Percentiles rank a stretch among this genome's conserved stretches.
Conservation (phyloP, 2,797 vertebrate genomes). For the Takifugu rubripes region DNA sequence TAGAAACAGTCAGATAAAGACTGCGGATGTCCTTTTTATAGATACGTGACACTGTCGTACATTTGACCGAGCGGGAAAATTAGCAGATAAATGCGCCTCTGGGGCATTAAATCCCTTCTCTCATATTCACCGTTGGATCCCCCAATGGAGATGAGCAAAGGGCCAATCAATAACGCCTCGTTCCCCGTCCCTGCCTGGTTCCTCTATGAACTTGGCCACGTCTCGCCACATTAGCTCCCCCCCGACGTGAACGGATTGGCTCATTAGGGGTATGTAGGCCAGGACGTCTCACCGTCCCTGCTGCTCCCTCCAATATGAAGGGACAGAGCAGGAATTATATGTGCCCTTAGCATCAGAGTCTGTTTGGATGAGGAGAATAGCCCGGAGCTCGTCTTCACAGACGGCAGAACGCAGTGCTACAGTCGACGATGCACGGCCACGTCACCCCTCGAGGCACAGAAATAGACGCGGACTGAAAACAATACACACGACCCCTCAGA, state of each 20-base stretch:
- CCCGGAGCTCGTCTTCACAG: slow-evolving; percentile 48
- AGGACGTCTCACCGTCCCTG: slow-evolving; percentile 32
- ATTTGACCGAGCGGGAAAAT: slow-evolving; percentile 18
- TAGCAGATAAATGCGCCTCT: slow-evolving; percentile 40
- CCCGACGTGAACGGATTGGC: slow-evolving; percentile 31
- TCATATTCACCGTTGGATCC: slow-evolving; percentile 45
- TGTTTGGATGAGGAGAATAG: slow-evolving; percentile 47
- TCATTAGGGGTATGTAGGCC: slow-evolving; percentile 72
- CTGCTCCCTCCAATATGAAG: slow-evolving; percentile 28
- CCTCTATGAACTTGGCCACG: slow-evolving; percentile 36
- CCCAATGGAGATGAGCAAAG: slow-evolving; percentile 51
- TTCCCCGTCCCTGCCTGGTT: slow-evolving; percentile 21
- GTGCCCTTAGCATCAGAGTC: slow-evolving; percentile 51
- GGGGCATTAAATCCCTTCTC: slow-evolving; percentile 38
- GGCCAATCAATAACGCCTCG: slow-evolving; percentile 46
- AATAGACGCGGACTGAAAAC: slow-evolving; percentile 25
- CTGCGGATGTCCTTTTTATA: too few relatives aligned
- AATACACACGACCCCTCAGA: slow-evolving; percentile 6
- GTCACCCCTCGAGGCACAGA: slow-evolving; percentile 30
- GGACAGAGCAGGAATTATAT: slow-evolving; percentile 50
- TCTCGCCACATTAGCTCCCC: slow-evolving; percentile 52
- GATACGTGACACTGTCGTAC: neutral
- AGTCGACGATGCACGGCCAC: slow-evolving; percentile 18
- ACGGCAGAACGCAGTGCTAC: slow-evolving; percentile 10
- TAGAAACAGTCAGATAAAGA: too few relatives aligned